A percentile compares a stretch with the other conserved stretches of the same genome.
Conservation (phyloP, 2,797 vertebrate genomes). For the Lutra lutra region DNA sequence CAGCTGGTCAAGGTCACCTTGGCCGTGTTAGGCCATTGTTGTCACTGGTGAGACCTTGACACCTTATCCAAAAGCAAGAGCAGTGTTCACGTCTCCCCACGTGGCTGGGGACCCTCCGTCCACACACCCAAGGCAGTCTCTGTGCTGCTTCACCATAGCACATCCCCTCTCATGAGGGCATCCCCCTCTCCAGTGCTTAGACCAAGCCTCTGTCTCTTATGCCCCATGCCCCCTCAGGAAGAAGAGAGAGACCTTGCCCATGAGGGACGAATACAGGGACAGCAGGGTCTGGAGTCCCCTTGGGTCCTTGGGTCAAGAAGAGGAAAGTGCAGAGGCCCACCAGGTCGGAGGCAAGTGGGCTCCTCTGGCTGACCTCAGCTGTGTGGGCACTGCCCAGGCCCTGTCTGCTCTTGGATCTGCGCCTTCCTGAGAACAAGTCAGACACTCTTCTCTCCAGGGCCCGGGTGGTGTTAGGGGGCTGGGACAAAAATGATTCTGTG, state of each 20-base stretch:
- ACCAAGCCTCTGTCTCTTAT: neutral
- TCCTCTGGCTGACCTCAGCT: rapidly evolving
- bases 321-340: rapidly evolving
- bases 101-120: rapidly evolving
- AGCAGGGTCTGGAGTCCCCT: neutral
- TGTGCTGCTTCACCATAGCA: too few relatives aligned
- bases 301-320: neutral
- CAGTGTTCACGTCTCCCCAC: rapidly evolving
- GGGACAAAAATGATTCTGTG: rapidly evolving
- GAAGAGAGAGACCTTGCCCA: too few relatives aligned
- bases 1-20: neutral
- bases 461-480: neutral
- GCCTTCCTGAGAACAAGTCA: neutral
- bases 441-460: rapidly evolving
- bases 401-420: rapidly evolving
- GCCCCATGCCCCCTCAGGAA: rapidly evolving
- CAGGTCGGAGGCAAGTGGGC: rapidly evolving
- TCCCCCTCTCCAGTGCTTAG: rapidly evolving
- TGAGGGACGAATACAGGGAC: rapidly evolving
- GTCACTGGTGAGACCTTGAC: neutral
- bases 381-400: rapidly evolving
- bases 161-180: neutral
- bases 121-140: rapidly evolving
- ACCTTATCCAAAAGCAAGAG: neutral
- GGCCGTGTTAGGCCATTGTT: neutral